Evolutionary conservation across 2,888 invertebrate species (phyloP).

Genomic region (Ectemnius continuus): DNA sequence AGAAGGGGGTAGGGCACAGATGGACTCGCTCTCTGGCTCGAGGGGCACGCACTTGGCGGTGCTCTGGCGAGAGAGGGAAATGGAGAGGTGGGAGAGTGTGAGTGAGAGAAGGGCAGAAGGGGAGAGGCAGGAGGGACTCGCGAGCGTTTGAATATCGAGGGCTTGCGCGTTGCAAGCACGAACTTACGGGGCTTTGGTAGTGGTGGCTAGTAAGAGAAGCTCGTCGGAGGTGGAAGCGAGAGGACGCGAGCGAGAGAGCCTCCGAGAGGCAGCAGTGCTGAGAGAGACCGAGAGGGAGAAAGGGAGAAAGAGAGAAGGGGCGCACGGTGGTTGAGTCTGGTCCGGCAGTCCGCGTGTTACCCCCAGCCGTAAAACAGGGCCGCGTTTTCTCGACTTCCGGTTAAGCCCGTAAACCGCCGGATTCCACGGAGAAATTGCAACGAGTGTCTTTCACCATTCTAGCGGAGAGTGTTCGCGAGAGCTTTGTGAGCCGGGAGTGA

Average conservation of each 20-base stretch:
- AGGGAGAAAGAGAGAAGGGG: constrained; percentile 48
- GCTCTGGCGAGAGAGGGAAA: not conserved
- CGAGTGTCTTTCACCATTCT: not conserved
- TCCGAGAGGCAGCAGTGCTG: not conserved
- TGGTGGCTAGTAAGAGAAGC: constrained; percentile 18
- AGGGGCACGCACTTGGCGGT: too few relatives aligned
- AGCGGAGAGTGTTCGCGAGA: too few relatives aligned
- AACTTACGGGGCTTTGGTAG: constrained; percentile 30
- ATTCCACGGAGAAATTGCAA: constrained; percentile 29
- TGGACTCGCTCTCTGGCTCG: too few relatives aligned
- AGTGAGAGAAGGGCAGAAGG: too few relatives aligned
- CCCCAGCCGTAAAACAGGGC: constrained; percentile 61
- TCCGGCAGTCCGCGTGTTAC: constrained; percentile 71
- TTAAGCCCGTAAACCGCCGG: constrained; percentile 31
- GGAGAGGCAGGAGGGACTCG: constrained; percentile 3
- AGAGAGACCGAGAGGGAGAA: constrained; percentile 19
- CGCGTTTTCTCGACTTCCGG: constrained; percentile 54
- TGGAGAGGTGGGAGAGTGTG: too few relatives aligned
- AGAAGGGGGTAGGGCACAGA: too few relatives aligned
- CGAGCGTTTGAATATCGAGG: constrained; percentile 60
- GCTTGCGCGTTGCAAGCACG: constrained; percentile 59
- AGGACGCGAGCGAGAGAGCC: constrained; percentile 9
- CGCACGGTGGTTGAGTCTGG: constrained; percentile 64
- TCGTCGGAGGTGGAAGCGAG: constrained; percentile 14
- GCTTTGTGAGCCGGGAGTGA: constrained; percentile 41